Evolutionary conservation across 2,113 vertebrate species (phyloP).

Genomic region (Budorcas taxicolor): DNA sequence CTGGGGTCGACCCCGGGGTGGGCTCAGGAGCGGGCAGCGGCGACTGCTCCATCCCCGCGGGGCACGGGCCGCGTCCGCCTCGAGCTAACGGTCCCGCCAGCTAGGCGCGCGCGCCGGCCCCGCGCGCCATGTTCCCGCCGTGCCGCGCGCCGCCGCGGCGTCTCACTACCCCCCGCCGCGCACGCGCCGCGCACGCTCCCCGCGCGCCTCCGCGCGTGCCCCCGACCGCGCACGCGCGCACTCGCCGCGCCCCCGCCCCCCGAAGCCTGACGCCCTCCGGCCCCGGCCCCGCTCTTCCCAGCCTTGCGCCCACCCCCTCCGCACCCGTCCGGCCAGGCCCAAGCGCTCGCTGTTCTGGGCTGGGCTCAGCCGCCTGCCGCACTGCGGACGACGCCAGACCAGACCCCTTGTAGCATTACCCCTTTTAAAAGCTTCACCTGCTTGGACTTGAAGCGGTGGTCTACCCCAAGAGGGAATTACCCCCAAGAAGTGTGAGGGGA

Average conservation of each 20-base stretch:
- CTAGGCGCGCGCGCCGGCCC: constrained; percentile 51
- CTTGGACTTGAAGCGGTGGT: not conserved
- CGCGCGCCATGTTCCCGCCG: constrained; percentile 75
- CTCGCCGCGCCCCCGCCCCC: not conserved
- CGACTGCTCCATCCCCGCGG: constrained; percentile 70
- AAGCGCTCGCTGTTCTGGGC: not conserved
- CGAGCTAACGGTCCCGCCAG: constrained; percentile 70
- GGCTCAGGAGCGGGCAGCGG: constrained; percentile 48
- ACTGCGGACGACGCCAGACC: not conserved
- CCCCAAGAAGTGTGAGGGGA: accelerated
- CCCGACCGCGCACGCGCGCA: constrained; percentile 51
- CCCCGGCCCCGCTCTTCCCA: constrained; percentile 46
- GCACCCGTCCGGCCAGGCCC: not conserved
- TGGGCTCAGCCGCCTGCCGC: constrained; percentile 13
- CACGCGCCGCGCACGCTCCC: constrained; percentile 31
- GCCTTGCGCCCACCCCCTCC: constrained; percentile 27
- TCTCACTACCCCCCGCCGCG: not conserved
- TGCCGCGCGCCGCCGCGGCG: constrained; percentile 57
- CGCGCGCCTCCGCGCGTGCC: constrained; percentile 15
- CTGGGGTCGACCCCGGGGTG: constrained; percentile 42
- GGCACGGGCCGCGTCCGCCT: constrained; percentile 49
- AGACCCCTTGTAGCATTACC: accelerated
- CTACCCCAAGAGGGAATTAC: not conserved
- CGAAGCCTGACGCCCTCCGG: not conserved
- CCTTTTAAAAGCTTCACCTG: not conserved